Evolutionary conservation across 2,797 vertebrate species (phyloP).

Genomic region (Myotis vivesi): DNA sequence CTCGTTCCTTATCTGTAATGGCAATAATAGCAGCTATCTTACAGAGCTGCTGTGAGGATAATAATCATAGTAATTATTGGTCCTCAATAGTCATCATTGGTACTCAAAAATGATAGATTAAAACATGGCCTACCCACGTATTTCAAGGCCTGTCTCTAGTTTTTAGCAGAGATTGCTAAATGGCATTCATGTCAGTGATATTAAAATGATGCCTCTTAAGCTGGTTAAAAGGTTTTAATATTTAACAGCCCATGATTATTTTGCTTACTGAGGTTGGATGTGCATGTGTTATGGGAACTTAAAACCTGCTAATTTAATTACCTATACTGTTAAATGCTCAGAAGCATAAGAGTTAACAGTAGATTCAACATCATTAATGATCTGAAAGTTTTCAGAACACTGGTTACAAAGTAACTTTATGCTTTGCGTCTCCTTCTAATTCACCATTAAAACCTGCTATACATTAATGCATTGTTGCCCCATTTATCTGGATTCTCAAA

Average conservation of each 20-base stretch:
- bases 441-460: neutral
- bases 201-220: conserved; percentile 11
- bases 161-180: conserved; percentile 12
- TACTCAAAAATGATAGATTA: conserved; percentile 6
- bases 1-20: conserved; percentile 10
- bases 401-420: conserved; percentile 7
- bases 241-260: neutral
- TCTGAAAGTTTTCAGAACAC: neutral
- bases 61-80: neutral
- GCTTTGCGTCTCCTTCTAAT: neutral
- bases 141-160: neutral
- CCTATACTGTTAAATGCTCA: neutral
- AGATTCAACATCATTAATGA: neutral
- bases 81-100: neutral
- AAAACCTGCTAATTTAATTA: conserved; percentile 24
- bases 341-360: neutral
- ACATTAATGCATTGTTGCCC: neutral
- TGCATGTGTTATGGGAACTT: neutral
- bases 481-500: neutral
- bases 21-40: neutral
- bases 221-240: neutral
- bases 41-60: neutral
- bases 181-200: neutral
- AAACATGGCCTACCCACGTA: neutral
- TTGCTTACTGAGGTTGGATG: neutral